Conservation (phyloP, 2,113 vertebrate genomes). For the Sphyrna mokarran region DNA sequence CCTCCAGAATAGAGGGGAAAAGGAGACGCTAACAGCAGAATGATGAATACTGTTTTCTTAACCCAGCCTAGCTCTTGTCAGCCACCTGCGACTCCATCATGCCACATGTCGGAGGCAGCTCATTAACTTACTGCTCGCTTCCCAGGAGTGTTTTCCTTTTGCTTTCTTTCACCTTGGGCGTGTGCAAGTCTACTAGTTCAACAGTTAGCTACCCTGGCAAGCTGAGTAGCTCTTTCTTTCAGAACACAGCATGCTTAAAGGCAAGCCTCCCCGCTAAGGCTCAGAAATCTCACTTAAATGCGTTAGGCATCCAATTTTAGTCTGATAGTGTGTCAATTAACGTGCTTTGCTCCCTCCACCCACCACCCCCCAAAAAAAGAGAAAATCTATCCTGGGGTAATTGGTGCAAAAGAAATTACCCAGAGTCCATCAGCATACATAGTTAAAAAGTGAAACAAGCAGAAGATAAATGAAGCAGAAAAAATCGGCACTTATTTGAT, state of each 20-base stretch:
- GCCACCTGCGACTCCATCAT: constrained; percentile 64
- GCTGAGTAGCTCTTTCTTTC: constrained; percentile 51
- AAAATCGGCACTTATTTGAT: constrained; percentile 88
- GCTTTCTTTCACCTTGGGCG: constrained; percentile 65
- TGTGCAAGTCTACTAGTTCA: constrained; percentile 51
- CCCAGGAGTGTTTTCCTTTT: constrained; percentile 57
- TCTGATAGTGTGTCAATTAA: constrained; percentile 95
- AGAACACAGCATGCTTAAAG: constrained; percentile 52
- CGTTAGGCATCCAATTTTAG: constrained; percentile 86
- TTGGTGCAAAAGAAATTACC: constrained; percentile 79
- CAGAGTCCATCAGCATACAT: constrained; percentile 75
- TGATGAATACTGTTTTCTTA: constrained; percentile 73
- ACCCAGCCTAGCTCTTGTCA: constrained; percentile 62
- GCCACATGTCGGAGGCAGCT: constrained; percentile 60
- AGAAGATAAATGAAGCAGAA: constrained; percentile 73
- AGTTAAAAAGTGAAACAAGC: constrained; percentile 83
- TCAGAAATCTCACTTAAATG: constrained; percentile 83
- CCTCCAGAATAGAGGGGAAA: constrained; percentile 50
- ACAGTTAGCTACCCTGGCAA: constrained; percentile 47
- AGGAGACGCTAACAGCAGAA: constrained; percentile 52
- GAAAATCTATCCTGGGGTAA: constrained; percentile 75
- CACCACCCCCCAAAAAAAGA: constrained; percentile 56
- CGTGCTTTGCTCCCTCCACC: constrained; percentile 65
- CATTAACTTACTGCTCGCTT: constrained; percentile 64
- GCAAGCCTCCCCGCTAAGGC: constrained; percentile 63